Percentiles rank a stretch among this genome's conserved stretches.
Evolutionary conservation across 2,113 vertebrate species (phyloP).

Genomic region (Anguilla rostrata): DNA sequence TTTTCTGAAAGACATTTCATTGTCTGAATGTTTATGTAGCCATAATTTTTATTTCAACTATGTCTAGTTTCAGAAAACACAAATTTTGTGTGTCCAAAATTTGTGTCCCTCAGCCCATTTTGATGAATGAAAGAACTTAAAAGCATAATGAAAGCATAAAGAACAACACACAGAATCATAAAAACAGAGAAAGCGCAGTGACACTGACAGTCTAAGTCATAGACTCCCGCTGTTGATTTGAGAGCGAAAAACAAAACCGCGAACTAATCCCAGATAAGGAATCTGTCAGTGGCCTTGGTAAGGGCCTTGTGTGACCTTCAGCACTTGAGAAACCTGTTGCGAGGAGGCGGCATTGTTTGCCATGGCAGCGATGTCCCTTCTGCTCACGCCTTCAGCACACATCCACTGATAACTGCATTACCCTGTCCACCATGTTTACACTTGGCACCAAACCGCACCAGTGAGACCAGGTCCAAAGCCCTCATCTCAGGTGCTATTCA

Average conservation of each 20-base stretch:
- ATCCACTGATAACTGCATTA: constrained; percentile 21
- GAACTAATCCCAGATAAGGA: neutral
- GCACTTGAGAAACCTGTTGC: constrained; percentile 19
- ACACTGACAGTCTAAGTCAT: neutral
- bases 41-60: too few relatives aligned
- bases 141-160: neutral
- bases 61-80: too few relatives aligned
- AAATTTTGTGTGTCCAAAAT: too few relatives aligned
- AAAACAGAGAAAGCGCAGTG: neutral
- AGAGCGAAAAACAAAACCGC: neutral
- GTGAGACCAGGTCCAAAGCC: neutral
- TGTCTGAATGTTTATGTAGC: too few relatives aligned
- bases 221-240: neutral
- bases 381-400: constrained; percentile 38
- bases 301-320: constrained; percentile 34
- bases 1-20: too few relatives aligned
- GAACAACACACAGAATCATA: neutral
- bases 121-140: neutral
- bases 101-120: too few relatives aligned
- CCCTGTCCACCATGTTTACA: neutral
- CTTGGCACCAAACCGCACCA: neutral
- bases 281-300: neutral
- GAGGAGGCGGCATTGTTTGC: constrained; percentile 26
- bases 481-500: neutral
- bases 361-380: neutral